phyloP scores from a whole-genome alignment of 1,140 invertebrate genomes.

The Mesaphorura yosii region DNA sequence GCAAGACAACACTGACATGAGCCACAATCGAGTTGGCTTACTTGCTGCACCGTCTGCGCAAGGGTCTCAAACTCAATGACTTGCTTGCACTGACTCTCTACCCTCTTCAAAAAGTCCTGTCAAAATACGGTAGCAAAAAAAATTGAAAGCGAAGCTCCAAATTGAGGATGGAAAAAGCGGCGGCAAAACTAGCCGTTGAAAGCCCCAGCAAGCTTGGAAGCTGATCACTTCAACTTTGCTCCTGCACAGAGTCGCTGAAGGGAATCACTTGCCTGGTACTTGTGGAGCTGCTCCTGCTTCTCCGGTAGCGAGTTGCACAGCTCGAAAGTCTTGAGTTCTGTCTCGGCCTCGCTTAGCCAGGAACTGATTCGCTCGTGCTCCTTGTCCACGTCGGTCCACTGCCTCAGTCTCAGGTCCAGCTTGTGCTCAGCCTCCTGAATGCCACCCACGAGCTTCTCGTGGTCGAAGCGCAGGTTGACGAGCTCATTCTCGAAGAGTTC shows the following conservation, averaged over 20 bases:
- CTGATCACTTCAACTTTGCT: background rate
- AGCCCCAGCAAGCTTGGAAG: too few species aligned
- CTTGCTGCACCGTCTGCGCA: conserved; percentile 70
- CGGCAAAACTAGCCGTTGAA: too few species aligned
- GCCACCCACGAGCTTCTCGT: conserved; percentile 65
- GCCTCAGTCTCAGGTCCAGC: conserved; percentile 69
- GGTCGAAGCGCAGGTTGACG: conserved; percentile 60
- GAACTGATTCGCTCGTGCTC: conserved; percentile 66
- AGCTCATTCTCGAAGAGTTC: conserved; percentile 69
- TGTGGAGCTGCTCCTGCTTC: conserved; percentile 76
- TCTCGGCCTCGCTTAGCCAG: conserved; percentile 79
- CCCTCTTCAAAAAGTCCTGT: conserved; percentile 61
- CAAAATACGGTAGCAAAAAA: conserved; percentile 26
- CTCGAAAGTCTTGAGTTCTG: conserved; percentile 71
- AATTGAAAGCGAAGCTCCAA: conserved; percentile 7
- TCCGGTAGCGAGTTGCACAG: conserved; percentile 74
- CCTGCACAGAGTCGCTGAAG: background rate
- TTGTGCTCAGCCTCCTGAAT: conserved; percentile 61
- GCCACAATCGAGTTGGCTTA: conserved; percentile 46
- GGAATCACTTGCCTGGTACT: conserved; percentile 61
- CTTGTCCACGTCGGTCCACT: conserved; percentile 83
- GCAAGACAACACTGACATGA: background rate
- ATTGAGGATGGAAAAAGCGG: too few species aligned
- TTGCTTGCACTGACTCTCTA: conserved; percentile 56
- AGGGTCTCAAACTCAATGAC: conserved; percentile 58